These are phyloP conservation scores for Noturus placidus DNA, from an alignment of 2,113 vertebrate genomes.

Conservation along the genomic window DNA sequence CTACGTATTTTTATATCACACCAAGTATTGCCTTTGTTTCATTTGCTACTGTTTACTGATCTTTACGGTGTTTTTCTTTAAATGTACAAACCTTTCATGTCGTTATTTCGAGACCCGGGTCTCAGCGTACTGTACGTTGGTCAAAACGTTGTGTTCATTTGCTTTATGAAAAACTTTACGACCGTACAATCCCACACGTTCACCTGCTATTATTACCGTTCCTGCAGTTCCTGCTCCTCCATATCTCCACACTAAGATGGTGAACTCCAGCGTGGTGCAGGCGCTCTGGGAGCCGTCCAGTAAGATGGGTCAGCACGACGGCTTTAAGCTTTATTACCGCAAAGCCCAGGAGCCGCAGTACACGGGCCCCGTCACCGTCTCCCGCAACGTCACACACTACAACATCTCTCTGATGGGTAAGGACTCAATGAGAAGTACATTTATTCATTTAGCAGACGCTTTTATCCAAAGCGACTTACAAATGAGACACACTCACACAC, in stretches of 20 bases:
- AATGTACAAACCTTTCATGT: too few relatives aligned
- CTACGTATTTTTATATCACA: too few relatives aligned
- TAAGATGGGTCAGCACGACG: conserved; percentile 85
- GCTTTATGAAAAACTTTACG: not conserved
- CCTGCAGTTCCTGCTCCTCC: conserved; percentile 87
- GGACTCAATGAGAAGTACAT: conserved; percentile 48
- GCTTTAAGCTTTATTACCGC: conserved; percentile 92
- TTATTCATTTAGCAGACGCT: too few relatives aligned
- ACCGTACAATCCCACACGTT: not conserved
- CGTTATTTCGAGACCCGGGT: too few relatives aligned
- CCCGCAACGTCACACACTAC: conserved; percentile 82
- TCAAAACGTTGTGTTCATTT: not conserved
- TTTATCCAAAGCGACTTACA: too few relatives aligned
- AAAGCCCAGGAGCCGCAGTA: conserved; percentile 79
- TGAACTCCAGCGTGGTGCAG: conserved; percentile 84
- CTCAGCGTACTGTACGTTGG: not conserved
- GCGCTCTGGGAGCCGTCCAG: conserved; percentile 86
- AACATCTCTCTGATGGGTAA: conserved; percentile 91
- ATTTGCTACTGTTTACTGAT: too few relatives aligned
- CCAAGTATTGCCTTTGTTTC: too few relatives aligned
- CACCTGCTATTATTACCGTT: conserved; percentile 26
- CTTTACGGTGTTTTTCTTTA: too few relatives aligned
- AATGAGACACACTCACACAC: too few relatives aligned
- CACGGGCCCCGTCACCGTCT: conserved; percentile 83
- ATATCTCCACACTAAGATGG: conserved; percentile 81